phyloP scores from a whole-genome alignment of 2,888 invertebrate genomes.

The Adelognathus sp. region DNA sequence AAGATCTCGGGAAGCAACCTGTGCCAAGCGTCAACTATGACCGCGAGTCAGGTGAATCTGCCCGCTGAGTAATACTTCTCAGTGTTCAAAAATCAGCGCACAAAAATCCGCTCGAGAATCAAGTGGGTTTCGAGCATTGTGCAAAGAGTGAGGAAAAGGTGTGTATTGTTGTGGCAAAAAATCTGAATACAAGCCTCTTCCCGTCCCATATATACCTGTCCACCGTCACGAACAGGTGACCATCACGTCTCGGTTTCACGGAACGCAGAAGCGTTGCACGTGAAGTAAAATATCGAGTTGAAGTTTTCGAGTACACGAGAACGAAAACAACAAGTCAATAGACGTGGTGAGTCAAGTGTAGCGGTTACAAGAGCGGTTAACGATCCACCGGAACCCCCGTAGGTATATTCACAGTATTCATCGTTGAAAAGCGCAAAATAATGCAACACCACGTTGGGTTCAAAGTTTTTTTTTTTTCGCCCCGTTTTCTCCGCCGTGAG shows the following conservation, averaged over 20 bases:
- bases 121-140: not conserved
- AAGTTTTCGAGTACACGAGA: not conserved
- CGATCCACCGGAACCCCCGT: conserved; percentile 1
- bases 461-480: not conserved
- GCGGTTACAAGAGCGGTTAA: conserved; percentile 34
- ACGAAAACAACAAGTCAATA: conserved; percentile 40
- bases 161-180: conserved; percentile 15
- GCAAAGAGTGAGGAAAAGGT: conserved; percentile 6
- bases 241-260: conserved; percentile 1
- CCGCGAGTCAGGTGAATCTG: not conserved
- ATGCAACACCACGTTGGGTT: conserved; percentile 1
- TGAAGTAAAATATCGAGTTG: not conserved
- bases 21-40: not conserved
- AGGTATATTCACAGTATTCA: conserved; percentile 4
- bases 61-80: not conserved
- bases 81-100: not conserved
- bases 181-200: conserved; percentile 9
- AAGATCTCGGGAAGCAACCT: not conserved
- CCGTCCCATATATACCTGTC: not conserved
- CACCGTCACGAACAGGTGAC: conserved; percentile 34
- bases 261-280: conserved; percentile 11
- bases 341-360: conserved; percentile 35
- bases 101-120: not conserved
- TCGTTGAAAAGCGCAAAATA: not conserved
- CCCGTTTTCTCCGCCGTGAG: not conserved